Evolutionary conservation across 2,113 vertebrate species (phyloP).

Genomic region (Trogon surrucura): DNA sequence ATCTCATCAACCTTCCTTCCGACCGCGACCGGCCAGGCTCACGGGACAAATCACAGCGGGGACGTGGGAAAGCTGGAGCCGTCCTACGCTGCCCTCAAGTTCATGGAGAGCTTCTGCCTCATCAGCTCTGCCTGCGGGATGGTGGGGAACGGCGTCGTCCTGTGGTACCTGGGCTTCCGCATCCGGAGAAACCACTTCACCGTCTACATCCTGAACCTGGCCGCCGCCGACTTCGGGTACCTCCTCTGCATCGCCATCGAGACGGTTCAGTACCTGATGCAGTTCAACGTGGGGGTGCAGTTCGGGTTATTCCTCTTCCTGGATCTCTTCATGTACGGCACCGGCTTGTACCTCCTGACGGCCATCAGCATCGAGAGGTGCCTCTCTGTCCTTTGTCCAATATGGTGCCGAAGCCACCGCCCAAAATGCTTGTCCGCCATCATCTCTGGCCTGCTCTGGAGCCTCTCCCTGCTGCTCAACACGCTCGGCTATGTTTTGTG

Average conservation of each 20-base stretch:
- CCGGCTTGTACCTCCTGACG: slow-evolving; percentile 24
- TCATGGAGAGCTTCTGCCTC: slow-evolving; percentile 71
- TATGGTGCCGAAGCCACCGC: slow-evolving; percentile 53
- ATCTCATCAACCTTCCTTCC: not conserved
- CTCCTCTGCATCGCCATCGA: slow-evolving; percentile 72
- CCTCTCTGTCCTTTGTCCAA: slow-evolving; percentile 33
- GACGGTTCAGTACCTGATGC: slow-evolving; percentile 61
- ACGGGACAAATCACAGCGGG: not conserved
- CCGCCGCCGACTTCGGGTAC: slow-evolving; percentile 59
- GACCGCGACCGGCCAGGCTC: not conserved
- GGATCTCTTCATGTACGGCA: slow-evolving; percentile 27
- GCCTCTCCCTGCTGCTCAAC: slow-evolving; percentile 28
- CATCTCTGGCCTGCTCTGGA: slow-evolving; percentile 31
- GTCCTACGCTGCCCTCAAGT: not conserved
- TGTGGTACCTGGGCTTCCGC: slow-evolving; percentile 75
- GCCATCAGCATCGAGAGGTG: slow-evolving; percentile 55
- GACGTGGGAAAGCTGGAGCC: not conserved
- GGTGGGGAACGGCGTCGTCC: slow-evolving; percentile 72
- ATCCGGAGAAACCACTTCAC: slow-evolving; percentile 76
- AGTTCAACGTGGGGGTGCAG: slow-evolving; percentile 60
- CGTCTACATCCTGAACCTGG: slow-evolving; percentile 77
- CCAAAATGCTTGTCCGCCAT: not conserved
- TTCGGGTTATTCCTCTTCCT: slow-evolving; percentile 61
- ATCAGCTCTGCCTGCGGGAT: slow-evolving; percentile 73
- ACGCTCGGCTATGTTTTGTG: not conserved